Evolutionary conservation across 2,888 invertebrate species (phyloP).

Genomic region (Standfussiana lucernea): DNA sequence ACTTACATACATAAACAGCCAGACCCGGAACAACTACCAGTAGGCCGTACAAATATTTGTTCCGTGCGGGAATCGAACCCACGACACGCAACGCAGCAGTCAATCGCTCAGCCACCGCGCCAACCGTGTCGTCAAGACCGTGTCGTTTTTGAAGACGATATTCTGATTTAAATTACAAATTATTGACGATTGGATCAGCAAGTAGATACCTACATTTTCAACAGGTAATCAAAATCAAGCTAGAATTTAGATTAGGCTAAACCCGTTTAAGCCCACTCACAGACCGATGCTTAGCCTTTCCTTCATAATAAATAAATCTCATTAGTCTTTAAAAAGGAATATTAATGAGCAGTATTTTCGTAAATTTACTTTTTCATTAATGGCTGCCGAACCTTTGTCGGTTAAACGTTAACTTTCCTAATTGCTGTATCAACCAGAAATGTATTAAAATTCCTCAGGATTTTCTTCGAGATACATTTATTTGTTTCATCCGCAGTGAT

Average conservation of each 20-base stretch:
- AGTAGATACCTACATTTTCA: neutral
- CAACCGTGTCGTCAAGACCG: neutral
- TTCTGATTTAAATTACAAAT: neutral
- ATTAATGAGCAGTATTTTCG: constrained; percentile 9
- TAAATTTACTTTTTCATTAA: constrained; percentile 18
- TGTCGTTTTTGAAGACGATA: too few species aligned
- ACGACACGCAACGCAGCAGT: neutral
- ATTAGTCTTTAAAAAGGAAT: constrained; percentile 11
- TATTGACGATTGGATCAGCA: neutral
- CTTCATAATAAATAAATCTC: neutral
- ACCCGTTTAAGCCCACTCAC: neutral
- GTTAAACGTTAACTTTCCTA: constrained; percentile 5
- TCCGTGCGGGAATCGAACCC: neutral
- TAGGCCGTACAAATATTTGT: neutral
- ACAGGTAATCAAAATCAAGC: neutral
- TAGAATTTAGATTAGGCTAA: neutral
- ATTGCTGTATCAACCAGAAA: constrained; percentile 14
- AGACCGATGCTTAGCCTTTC: neutral
- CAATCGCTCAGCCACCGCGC: neutral
- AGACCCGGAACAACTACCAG: neutral
- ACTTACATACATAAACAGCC: neutral
- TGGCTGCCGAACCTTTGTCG: neutral
- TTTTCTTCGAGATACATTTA: constrained; percentile 42
- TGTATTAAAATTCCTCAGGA: constrained; percentile 24
- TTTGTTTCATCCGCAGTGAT: constrained; percentile 48